Evolutionary conservation across 2,113 vertebrate species (phyloP).

Genomic region (Proterorhinus semilunaris): DNA sequence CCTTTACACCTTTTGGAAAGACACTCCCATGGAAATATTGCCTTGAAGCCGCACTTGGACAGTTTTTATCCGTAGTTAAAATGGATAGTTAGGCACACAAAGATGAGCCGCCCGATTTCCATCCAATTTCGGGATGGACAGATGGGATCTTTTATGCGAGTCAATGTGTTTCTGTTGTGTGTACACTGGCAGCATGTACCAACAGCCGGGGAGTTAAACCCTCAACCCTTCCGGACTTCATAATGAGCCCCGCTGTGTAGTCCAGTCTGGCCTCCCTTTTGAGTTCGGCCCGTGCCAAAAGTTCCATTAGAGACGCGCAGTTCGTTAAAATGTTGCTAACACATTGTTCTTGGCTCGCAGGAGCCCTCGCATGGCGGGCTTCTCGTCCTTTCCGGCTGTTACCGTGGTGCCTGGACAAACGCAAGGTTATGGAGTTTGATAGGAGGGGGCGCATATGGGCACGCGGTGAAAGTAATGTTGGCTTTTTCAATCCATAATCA

Average conservation of each 20-base stretch:
- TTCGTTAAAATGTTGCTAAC: constrained; percentile 56
- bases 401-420: constrained; percentile 14
- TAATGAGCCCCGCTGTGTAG: constrained; percentile 73
- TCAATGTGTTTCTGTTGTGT: constrained; percentile 40
- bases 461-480: constrained; percentile 21
- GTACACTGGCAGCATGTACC: constrained; percentile 58
- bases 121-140: constrained; percentile 2
- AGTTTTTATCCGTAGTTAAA: background rate
- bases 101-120: background rate
- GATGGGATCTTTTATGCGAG: constrained; percentile 44
- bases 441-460: constrained; percentile 28
- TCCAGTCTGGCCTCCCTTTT: constrained; percentile 51
- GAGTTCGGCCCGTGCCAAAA: constrained; percentile 56
- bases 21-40: background rate
- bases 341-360: constrained; percentile 19
- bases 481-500: constrained; percentile 15
- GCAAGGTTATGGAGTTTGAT: constrained; percentile 38
- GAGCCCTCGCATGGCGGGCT: background rate
- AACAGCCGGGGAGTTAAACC: constrained; percentile 72
- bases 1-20: constrained; percentile 1
- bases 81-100: constrained; percentile 16
- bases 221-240: constrained; percentile 68
- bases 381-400: constrained; percentile 38
- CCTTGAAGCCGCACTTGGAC: background rate
- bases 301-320: constrained; percentile 64